Evolutionary conservation across 2,888 invertebrate species (phyloP).

Genomic region (Archips xylosteana): DNA sequence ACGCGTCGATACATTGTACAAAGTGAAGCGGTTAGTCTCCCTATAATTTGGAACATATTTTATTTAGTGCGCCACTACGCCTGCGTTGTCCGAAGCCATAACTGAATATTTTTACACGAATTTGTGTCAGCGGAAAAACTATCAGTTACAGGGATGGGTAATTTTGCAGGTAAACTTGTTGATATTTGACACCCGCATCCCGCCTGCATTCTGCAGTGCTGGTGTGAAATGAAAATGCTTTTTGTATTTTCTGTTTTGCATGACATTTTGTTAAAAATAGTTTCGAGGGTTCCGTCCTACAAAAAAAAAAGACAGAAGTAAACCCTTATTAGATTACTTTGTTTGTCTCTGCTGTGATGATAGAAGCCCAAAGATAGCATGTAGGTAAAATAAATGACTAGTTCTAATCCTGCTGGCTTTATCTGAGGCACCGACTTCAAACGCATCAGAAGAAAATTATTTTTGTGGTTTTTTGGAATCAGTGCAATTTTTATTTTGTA

Average conservation of each 20-base stretch:
- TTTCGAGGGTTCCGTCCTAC: too few species aligned
- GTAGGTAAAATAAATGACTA: too few species aligned
- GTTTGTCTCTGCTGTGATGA: too few species aligned
- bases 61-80: not conserved
- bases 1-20: not conserved
- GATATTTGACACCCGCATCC: slow-evolving; percentile 17
- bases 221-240: not conserved
- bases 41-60: slow-evolving; percentile 1
- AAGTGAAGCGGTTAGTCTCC: not conserved
- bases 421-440: too few species aligned
- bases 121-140: slow-evolving; percentile 9
- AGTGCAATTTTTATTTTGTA: too few species aligned
- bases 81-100: slow-evolving; percentile 12
- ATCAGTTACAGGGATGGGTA: slow-evolving; percentile 10
- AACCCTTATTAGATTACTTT: too few species aligned
- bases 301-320: too few species aligned
- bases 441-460: too few species aligned
- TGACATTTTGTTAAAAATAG: not conserved
- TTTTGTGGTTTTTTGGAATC: too few species aligned
- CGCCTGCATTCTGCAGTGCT: not conserved
- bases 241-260: not conserved
- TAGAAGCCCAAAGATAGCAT: too few species aligned
- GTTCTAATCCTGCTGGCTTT: too few species aligned
- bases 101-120: slow-evolving; percentile 41
- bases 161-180: slow-evolving; percentile 15